A percentile compares a stretch with the other conserved stretches of the same genome.
Conservation (phyloP, 2,888 invertebrate genomes). For the Dryobotodes eremita region DNA sequence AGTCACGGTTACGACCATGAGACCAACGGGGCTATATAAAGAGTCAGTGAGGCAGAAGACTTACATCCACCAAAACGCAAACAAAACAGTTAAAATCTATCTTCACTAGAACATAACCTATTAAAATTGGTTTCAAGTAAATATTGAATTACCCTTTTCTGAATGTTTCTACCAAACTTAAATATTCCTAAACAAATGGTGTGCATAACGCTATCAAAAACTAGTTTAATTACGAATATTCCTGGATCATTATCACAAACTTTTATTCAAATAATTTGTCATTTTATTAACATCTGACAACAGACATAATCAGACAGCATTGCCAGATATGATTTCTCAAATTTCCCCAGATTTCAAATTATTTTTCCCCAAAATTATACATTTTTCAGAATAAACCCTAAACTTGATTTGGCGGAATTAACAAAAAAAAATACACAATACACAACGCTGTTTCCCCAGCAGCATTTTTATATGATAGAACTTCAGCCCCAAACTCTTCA, state of each 20-base stretch:
- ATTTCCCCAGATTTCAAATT: no score
- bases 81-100: background rate
- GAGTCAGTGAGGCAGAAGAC: background rate
- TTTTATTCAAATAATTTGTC: background rate
- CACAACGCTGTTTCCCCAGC: no score
- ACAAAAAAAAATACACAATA: no score
- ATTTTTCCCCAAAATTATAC: no score
- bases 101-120: conserved; percentile 27
- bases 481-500: no score
- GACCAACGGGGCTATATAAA: background rate
- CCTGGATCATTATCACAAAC: background rate
- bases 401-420: no score
- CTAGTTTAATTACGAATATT: background rate
- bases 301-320: no score
- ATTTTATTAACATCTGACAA: no score
- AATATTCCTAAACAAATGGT: conserved; percentile 57
- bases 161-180: conserved; percentile 59
- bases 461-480: no score
- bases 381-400: no score
- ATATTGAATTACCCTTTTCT: conserved; percentile 63
- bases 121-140: background rate
- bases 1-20: background rate
- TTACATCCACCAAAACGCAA: background rate
- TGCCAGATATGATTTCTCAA: no score
- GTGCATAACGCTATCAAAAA: conserved; percentile 66